Evolutionary conservation across 1,140 invertebrate genomes (phyloP).

Genomic region (Pogonomyrmex barbatus): DNA sequence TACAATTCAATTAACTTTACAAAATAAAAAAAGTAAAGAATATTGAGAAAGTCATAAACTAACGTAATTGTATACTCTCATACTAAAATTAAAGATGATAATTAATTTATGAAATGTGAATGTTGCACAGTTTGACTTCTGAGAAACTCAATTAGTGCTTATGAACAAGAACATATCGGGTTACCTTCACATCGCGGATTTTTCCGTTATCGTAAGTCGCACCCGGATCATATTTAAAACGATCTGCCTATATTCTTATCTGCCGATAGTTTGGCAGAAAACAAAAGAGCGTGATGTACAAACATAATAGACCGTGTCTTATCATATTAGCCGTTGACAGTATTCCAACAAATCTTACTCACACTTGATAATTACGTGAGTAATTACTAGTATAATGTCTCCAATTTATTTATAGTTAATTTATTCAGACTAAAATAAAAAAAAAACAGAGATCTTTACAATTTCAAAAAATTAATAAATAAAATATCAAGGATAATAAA

Average conservation of each 20-base stretch:
- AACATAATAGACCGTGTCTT: constrained; percentile 56
- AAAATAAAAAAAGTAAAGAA: not conserved
- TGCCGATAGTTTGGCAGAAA: constrained; percentile 26
- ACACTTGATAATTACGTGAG: constrained; percentile 68
- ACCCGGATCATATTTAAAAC: not conserved
- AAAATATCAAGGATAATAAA: not conserved
- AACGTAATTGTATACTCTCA: not conserved
- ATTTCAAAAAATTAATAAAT: not conserved
- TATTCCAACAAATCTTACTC: constrained; percentile 66
- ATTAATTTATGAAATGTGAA: not conserved
- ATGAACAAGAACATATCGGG: not conserved
- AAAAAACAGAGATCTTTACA: not conserved
- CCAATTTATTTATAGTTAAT: not conserved
- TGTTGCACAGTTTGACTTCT: not conserved
- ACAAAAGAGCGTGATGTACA: constrained; percentile 58
- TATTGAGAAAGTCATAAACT: not conserved
- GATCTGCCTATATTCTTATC: constrained; percentile 26
- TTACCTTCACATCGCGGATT: constrained; percentile 15
- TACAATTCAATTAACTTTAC: not conserved
- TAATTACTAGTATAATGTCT: constrained; percentile 63
- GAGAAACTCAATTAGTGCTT: not conserved
- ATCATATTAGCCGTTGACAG: constrained; percentile 51
- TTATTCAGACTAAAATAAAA: not conserved
- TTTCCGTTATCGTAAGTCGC: not conserved
- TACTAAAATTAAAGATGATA: not conserved